Evolutionary conservation across 2,888 invertebrate genomes (phyloP), one percentile per base, ranked within the genome.

Genomic region (Apotomis betuletana): DNA sequence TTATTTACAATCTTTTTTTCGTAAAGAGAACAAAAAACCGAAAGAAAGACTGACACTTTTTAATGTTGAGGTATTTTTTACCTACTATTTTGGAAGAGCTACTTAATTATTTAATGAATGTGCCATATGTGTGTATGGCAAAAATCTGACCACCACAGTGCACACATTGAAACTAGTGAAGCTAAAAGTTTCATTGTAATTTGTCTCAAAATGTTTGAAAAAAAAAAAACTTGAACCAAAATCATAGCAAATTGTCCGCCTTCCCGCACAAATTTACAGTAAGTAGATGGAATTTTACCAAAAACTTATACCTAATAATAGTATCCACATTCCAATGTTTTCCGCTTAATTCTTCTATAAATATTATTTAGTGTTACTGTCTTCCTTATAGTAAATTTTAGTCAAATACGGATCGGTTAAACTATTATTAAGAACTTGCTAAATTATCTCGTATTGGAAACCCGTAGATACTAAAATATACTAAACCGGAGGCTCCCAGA

Each of bases 341-440:
- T 81, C 74, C 74, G 74, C 75, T 79, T 78, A 77, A 83, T 76
- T 75, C 76, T 77, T 77, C 78, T 81, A 82, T 75, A 77, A 78
- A 77, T 81, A 78, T 80, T 80, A 80, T 80, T 80, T 76, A 78
- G 78, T 79, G 79, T 78, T 77, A 78, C 80, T 85, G 91, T 90
- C 90, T 90, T 90, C 90, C 89, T 49, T 88, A 81, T 88, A 86
- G 82, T 74, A 60, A 82, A 81, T 81, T 83, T 77, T 83, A 84
- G 84, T 80, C 80, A 75, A 76, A 55, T 65, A 51, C 55, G 73
- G 61, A 76, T 77, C 75, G n/a, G 27, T 75, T 75, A 74, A 77
- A 78, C 76, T 83, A 75, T 77, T 49, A 10, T 54, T 54, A 59
- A 9, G 15, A 9, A 49, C 12, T 57, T 15, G 6, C 49, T 49